Conservation (phyloP, 2,113 vertebrate genomes). For the Colaptes auratus region DNA sequence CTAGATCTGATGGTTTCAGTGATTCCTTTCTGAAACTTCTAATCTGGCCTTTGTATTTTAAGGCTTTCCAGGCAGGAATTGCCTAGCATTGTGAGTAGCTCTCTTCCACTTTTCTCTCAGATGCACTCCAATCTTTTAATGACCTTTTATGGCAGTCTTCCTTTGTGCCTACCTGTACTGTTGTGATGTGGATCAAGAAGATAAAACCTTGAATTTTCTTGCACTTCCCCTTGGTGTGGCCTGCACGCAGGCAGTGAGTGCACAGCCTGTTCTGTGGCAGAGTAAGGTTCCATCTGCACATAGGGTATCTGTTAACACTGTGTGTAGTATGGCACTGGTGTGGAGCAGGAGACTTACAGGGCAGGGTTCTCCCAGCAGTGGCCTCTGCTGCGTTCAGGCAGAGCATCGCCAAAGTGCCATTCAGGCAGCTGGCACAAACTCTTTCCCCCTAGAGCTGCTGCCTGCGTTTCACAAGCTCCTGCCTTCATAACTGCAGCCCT, state of each 20-base stretch:
- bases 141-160: not conserved
- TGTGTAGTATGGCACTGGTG: accelerated
- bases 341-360: accelerated
- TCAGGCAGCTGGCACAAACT: not conserved
- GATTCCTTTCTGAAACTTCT: not conserved
- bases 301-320: accelerated
- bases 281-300: not conserved
- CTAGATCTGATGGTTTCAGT: not conserved
- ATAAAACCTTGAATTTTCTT: not conserved
- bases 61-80: not conserved
- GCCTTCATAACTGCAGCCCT: not conserved
- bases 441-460: not conserved
- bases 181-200: not conserved
- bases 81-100: not conserved
- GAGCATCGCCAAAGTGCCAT: not conserved
- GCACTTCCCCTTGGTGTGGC: accelerated
- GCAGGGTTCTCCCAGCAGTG: not conserved
- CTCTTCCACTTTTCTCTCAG: not conserved
- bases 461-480: accelerated
- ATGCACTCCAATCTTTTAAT: not conserved
- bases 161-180: not conserved
- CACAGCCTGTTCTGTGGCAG: not conserved
- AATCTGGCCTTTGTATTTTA: not conserved
- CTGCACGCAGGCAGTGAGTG: accelerated
- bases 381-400: accelerated